Evolutionary conservation across 2,888 invertebrate genomes (phyloP), one percentile per base, ranked within the genome.

Genomic region (Mythimna impura): DNA sequence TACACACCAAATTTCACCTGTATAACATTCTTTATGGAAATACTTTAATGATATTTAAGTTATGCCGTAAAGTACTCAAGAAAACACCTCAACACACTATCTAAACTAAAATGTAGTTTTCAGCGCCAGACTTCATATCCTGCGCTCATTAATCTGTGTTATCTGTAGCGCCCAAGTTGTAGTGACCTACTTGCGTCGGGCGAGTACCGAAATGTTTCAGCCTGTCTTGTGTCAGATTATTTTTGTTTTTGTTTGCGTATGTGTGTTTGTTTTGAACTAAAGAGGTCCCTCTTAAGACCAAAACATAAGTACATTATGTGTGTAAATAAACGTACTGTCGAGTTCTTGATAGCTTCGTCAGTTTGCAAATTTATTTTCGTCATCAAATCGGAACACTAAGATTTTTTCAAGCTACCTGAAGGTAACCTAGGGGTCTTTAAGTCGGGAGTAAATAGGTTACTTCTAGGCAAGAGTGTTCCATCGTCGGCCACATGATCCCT

Each of bases 131-230:
- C 75, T 84, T 84, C 86, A 83, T 80, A 85, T 84, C 77, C 80
- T 73, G 78, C 43, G 40, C 61, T 84, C 78, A 85, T 83, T 85
- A 80, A 85, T 84, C 86, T 85, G 65, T 65, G 78, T 84, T 84
- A 84, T 84, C 85, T 85, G 52, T 65, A 71, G 74, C 67, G 63
- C 75, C 78, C 76, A 85, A 85, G 82, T 86, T 81, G 78, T 43
- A 70, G 76, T 75, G 84, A 83, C 84, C 75, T 74, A 73, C 76
- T 83, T 78, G 55, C 63, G 71, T 61, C 47, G 64, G 40, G 74
- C 36, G 64, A 60, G 63, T 66, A 65, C 74, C 74, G 43, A 77
- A 81, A 68, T 73, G 68, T 75, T 78, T 72, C 70, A 71, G 83
- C 76, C 78, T 76, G 80, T 81, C 78, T 76, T 74, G 76, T 78